Evolutionary conservation across 2,797 vertebrate genomes (phyloP).

Genomic region (Coreius guichenoti): DNA sequence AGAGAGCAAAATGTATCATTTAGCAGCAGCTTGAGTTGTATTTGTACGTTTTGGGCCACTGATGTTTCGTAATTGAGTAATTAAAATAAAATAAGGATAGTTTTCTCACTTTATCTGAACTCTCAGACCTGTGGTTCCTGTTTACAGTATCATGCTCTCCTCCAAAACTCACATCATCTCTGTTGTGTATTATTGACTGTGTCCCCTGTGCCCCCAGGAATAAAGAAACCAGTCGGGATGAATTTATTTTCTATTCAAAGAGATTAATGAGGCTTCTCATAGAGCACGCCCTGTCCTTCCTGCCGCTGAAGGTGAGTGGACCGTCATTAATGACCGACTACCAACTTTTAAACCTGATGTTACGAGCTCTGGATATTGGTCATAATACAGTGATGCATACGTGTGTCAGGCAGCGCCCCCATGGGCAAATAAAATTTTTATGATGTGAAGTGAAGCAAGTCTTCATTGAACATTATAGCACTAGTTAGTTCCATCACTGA

Average conservation of each 20-base stretch:
- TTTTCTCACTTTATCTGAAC: constrained; percentile 21
- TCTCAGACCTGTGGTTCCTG: background rate
- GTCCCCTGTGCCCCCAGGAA: constrained; percentile 76
- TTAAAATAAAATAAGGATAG: constrained; percentile 20
- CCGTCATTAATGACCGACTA: background rate
- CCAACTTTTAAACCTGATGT: background rate
- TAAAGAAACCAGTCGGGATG: constrained; percentile 90
- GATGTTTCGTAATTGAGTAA: background rate
- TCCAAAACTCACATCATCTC: background rate
- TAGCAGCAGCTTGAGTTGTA: background rate
- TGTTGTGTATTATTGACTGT: constrained; percentile 24
- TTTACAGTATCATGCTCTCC: background rate
- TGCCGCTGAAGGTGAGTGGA: constrained; percentile 84
- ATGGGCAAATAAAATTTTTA: background rate
- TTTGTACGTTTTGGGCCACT: background rate
- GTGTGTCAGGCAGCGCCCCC: background rate
- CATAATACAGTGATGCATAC: constrained; percentile 4
- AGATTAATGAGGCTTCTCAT: constrained; percentile 92
- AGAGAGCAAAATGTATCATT: background rate
- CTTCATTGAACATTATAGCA: background rate
- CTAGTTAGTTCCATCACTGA: background rate
- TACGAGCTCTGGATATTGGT: constrained; percentile 18
- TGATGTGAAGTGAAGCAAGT: constrained; percentile 13
- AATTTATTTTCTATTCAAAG: constrained; percentile 96
- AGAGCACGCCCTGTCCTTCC: constrained; percentile 90